Conservation (phyloP, 2,797 vertebrate species). For the Aeoliscus strigatus region DNA sequence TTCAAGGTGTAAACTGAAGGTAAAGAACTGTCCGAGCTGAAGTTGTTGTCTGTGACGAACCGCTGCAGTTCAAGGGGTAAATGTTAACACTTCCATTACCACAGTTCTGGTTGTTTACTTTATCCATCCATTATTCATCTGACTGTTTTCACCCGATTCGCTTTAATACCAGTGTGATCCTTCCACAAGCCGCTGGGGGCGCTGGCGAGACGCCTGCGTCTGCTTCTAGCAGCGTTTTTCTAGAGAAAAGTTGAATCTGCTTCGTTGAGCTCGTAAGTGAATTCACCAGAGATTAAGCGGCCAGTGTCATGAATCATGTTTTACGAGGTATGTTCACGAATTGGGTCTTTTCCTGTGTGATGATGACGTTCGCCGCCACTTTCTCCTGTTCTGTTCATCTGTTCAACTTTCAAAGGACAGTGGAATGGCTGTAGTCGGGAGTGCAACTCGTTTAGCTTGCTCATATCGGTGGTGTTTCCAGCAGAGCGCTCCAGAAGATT, state of each 20-base stretch:
- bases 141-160: not conserved
- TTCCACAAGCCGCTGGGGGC: constrained; percentile 35
- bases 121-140: not conserved
- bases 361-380: constrained; percentile 26
- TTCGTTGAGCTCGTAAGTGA: not conserved
- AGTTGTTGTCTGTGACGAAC: too few relatives aligned
- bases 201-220: constrained; percentile 10
- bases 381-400: constrained; percentile 19
- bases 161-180: too few relatives aligned
- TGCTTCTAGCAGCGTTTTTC: constrained; percentile 36
- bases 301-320: not conserved
- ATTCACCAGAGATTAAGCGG: not conserved
- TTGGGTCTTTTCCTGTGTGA: not conserved
- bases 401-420: constrained; percentile 8
- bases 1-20: too few relatives aligned
- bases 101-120: too few relatives aligned
- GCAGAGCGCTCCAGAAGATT: too few relatives aligned
- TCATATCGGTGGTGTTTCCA: too few relatives aligned
- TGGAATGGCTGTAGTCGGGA: too few relatives aligned
- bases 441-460: too few relatives aligned
- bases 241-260: constrained; percentile 31
- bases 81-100: too few relatives aligned
- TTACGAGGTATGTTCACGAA: constrained; percentile 4
- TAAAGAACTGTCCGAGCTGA: too few relatives aligned
- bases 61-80: too few relatives aligned